These are phyloP conservation scores for Luperina testacea DNA, from an alignment of 2,888 invertebrate genomes.

Conservation along the genomic window DNA sequence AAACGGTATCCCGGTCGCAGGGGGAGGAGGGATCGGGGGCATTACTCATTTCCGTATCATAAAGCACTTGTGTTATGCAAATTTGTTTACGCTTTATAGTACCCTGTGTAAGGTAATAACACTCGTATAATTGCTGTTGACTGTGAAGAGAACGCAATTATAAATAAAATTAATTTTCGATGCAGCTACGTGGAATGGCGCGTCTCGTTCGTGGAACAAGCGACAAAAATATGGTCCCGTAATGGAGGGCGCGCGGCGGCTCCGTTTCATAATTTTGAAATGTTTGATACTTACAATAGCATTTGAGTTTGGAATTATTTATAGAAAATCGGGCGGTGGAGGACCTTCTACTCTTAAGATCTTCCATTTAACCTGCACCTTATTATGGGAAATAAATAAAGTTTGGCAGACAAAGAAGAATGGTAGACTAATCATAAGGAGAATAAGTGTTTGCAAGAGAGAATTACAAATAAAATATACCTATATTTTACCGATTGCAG, in stretches of 20 bases:
- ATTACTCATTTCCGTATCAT: conserved; percentile 77
- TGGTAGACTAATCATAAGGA: not conserved
- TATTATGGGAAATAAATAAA: not conserved
- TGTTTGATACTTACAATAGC: conserved; percentile 24
- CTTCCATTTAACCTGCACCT: not conserved
- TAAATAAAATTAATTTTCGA: conserved; percentile 53
- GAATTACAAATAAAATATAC: not conserved
- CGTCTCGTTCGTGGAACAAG: conserved; percentile 27
- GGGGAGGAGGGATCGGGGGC: conserved; percentile 55
- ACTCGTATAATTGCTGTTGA: conserved; percentile 50
- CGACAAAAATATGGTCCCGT: conserved; percentile 22
- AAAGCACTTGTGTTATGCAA: conserved; percentile 69
- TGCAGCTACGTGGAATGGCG: conserved; percentile 27
- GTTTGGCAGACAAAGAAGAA: not conserved
- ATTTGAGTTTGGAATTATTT: conserved; percentile 19
- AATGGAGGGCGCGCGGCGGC: conserved; percentile 10
- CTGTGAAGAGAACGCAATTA: conserved; percentile 44
- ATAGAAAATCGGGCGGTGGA: not conserved
- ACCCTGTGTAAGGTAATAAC: conserved; percentile 57
- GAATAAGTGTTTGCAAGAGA: too few species aligned
- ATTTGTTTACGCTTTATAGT: conserved; percentile 56
- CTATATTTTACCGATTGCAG: not conserved
- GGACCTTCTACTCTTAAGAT: not conserved
- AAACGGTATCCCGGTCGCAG: conserved; percentile 73
- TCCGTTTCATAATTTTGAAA: conserved; percentile 25